A percentile compares a stretch with the other conserved stretches of the same genome.
phyloP scores from a whole-genome alignment of 2,888 invertebrate species.

The Caenorhabditis sinica region DNA sequence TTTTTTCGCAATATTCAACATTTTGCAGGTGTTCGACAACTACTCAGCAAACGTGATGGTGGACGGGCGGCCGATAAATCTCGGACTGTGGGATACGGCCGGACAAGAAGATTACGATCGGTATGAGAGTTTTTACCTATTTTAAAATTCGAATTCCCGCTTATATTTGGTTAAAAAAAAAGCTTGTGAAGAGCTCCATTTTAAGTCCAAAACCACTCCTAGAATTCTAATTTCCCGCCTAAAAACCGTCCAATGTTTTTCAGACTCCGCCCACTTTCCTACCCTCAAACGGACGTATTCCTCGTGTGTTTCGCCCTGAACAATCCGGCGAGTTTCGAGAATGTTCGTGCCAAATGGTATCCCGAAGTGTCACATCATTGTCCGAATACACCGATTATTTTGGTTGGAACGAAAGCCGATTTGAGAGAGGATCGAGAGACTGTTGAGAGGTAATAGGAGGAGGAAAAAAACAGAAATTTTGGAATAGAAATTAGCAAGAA shows the following conservation, averaged over 20 bases:
- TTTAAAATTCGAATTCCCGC: no score
- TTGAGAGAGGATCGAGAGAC: constrained; percentile 98
- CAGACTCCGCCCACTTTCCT: constrained; percentile 77
- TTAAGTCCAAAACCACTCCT: no score
- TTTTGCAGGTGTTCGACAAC: constrained; percentile 86
- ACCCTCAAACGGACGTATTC: constrained; percentile 79
- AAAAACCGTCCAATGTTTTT: no score
- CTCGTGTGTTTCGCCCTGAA: constrained; percentile 98
- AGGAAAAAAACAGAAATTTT: no score
- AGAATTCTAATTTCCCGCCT: not conserved
- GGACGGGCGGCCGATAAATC: constrained; percentile 81
- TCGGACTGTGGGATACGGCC: constrained; percentile 81
- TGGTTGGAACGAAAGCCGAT: constrained; percentile 97
- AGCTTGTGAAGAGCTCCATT: no score
- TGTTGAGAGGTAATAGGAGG: constrained; percentile 77
- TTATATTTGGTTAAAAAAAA: not conserved
- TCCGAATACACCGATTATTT: constrained; percentile 98
- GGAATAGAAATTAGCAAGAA: no score
- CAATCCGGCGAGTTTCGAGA: constrained; percentile 99
- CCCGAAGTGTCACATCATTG: constrained; percentile 99
- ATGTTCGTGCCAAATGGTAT: constrained; percentile 99
- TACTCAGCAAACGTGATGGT: constrained; percentile 84
- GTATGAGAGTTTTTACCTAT: constrained; percentile 19
- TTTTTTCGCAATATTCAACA: constrained; percentile 10
- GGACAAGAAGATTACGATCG: constrained; percentile 79